Conservation (phyloP, 2,113 vertebrate species). For the Sciurus niger region DNA sequence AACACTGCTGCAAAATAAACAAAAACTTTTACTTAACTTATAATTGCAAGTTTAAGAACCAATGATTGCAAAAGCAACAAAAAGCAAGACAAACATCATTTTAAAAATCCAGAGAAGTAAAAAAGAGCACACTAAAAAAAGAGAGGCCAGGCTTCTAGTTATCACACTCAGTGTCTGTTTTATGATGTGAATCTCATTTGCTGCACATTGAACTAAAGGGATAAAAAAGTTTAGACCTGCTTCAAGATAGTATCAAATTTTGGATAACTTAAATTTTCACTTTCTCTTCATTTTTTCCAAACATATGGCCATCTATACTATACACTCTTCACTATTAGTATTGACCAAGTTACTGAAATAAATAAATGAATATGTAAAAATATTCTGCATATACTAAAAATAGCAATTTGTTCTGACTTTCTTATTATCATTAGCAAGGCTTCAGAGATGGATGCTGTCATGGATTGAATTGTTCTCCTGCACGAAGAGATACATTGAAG, state of each 20-base stretch:
- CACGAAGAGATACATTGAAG: background rate
- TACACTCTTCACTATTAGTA: background rate
- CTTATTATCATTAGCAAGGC: background rate
- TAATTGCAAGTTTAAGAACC: constrained; percentile 87
- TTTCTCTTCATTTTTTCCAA: background rate
- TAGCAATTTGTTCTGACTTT: background rate
- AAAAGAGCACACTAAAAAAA: background rate
- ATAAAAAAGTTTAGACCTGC: constrained; percentile 47
- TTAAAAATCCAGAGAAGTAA: background rate
- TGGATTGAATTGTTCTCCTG: background rate
- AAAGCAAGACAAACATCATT: constrained; percentile 32
- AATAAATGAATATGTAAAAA: background rate
- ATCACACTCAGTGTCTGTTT: background rate
- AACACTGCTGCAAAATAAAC: constrained; percentile 89
- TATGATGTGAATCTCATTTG: constrained; percentile 51
- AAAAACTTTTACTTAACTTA: constrained; percentile 91
- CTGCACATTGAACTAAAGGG: background rate
- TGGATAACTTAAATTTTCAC: background rate
- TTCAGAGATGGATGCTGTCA: background rate
- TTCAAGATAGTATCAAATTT: background rate
- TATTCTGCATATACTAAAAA: background rate
- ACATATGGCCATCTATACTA: background rate
- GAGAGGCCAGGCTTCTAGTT: background rate
- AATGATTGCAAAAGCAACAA: constrained; percentile 71
- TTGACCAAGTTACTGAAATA: constrained; percentile 14